Base-by-base conservation (phyloP, 2,113 vertebrate genomes). In the Tetrax tetrax region DNA sequence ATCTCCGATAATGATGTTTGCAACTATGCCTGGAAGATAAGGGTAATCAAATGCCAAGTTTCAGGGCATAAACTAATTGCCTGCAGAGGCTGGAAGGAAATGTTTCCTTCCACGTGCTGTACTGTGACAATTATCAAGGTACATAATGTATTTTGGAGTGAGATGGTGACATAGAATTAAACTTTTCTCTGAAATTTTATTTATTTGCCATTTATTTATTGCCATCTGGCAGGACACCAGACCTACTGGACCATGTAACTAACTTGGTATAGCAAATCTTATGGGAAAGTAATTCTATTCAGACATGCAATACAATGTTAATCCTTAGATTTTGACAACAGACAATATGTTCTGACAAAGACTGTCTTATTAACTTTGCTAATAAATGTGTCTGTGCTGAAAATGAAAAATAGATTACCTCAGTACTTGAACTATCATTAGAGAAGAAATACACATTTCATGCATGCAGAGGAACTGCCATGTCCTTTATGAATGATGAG, bases 311-410 rank as follows among this genome's bases (percentile, higher is more conserved):
- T 93, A 47, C 80, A 64, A 48, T 91, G 80, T 79, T 96, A 96
- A 92, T 95, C 81, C 86, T 84, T 79, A 84, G 45, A 93, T 95
- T 87, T 79, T 94, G 92, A 92, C 86, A 93, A 76, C 33, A 82
- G 86, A 90, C 56, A 82, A 15, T 82, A 76, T 50, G 61, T 84
- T 87, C 83, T 89, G 45, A 92, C 80, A 86, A 89, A 93, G 87
- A 64, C 61, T 75, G 61, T 95, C 94, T 95, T 93, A 95, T 89
- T 96, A 95, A 79, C 83, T 92, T 53, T 68, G 50, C 61, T 96
- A 95, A 96, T 96, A 96, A 96, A 95, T 72, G 76, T 78, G 69
- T 71, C 88, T 93, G 35, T 84, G 53, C 53, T 92, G 61, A 85
- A 94, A 94, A 96, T 75, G 76, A 81, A 93, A 88, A 92, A 89